Base-by-base conservation (phyloP, 1,140 invertebrate species). In the Acromyrmex echinatior region DNA sequence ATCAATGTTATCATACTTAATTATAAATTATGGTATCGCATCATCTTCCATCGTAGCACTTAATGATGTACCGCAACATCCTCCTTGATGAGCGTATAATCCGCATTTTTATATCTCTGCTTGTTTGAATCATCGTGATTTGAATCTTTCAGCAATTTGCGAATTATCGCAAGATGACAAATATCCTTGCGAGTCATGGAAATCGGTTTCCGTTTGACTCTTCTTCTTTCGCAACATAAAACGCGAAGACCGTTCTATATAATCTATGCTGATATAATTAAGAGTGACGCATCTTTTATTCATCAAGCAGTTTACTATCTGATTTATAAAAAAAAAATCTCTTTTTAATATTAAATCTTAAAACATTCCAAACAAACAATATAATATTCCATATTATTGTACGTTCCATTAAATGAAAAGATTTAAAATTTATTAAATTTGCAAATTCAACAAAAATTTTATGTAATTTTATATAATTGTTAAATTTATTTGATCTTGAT, bases 101-200 rank as follows among this genome's bases (percentile, higher is more conserved):
- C 16, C 60, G 66, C 78, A 71, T 76, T 84, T 9, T 56, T 49
- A 82, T 9, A 35, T 76, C 28, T 84, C 70, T 49, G 9, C 25
- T 35, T 28, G 16, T 25, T 62, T 74, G 80, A 84, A 51, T 84
- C 68, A 82, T 49, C 70, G 66, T 45, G 62, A 81, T 80, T 35
- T n/a, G 28, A 16, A 18, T 39, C 53, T 58, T 60, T 10, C 16
- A n/a, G 28, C 14, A 74, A 81, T 73, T 58, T 81, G 51, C 18
- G 35, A 62, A 76, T 84, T 84, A 63, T 56, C 70, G 70, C 80
- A 62, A 71, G 25, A 84, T 82, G 80, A 82, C 70, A 76, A 45
- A 58, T 76, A 84, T 84, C 70, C 70, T 84, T 35, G 28, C 80
- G 53, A 84, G 70, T 84, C 80, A 76, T n/a, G 16, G 70, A 63